Evolutionary conservation across 2,888 invertebrate genomes (phyloP).

Genomic region (Diachrysia chrysitis): DNA sequence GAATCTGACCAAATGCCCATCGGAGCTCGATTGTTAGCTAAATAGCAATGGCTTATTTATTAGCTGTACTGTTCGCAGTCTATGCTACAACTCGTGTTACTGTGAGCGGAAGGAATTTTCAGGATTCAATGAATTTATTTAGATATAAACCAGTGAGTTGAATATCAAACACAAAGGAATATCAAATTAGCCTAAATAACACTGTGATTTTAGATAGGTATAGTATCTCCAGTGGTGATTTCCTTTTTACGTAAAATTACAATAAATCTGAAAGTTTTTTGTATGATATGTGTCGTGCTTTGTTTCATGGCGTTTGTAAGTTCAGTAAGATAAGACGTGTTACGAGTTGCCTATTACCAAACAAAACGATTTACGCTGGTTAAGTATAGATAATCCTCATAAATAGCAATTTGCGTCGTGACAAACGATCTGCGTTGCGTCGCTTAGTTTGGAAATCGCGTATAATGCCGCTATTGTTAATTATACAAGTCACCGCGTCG

Average conservation of each 20-base stretch:
- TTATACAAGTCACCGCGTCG: conserved; percentile 86
- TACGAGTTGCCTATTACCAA: conserved; percentile 55
- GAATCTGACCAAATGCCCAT: conserved; percentile 89
- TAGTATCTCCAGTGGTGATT: neutral
- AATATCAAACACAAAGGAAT: conserved; percentile 46
- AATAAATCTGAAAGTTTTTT: neutral
- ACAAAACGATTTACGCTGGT: conserved; percentile 70
- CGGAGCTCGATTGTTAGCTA: conserved; percentile 84
- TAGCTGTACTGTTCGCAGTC: conserved; percentile 71
- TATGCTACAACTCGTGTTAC: conserved; percentile 65
- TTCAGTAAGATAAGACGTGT: conserved; percentile 44
- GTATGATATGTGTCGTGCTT: neutral
- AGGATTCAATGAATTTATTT: conserved; percentile 51
- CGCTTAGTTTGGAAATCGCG: conserved; percentile 87
- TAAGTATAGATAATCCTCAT: conserved; percentile 84
- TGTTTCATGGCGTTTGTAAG: conserved; percentile 8
- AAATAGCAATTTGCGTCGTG: conserved; percentile 87
- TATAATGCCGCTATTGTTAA: conserved; percentile 87
- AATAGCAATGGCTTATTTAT: conserved; percentile 86
- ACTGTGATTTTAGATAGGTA: neutral
- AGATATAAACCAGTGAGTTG: conserved; percentile 47
- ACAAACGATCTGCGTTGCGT: conserved; percentile 83
- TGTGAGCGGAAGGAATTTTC: conserved; percentile 66
- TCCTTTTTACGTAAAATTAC: neutral
- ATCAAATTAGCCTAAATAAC: conserved; percentile 23